Conservation (phyloP, 2,797 vertebrate species). For the Mus caroli region DNA sequence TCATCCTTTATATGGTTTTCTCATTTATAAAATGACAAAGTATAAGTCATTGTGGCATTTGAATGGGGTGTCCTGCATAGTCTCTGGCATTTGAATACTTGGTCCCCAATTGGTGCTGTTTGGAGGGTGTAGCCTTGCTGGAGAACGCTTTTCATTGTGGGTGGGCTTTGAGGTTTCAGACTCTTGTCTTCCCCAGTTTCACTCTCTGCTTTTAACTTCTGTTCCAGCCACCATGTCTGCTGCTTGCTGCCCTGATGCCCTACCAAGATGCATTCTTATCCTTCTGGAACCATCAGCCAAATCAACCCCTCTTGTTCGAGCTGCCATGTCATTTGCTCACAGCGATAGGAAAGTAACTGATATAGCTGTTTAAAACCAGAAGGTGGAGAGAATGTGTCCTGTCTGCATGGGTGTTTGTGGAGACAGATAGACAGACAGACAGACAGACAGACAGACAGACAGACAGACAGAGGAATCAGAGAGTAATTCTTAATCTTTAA, state of each 20-base stretch:
- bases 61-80: not conserved
- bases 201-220: not conserved
- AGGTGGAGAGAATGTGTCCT: not conserved
- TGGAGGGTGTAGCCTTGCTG: not conserved
- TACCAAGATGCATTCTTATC: not conserved
- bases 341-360: not conserved
- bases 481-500: not conserved
- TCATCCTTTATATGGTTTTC: not conserved
- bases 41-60: not conserved
- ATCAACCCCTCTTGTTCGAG: not conserved
- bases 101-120: not conserved
- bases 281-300: not conserved
- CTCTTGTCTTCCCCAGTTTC: too few relatives aligned
- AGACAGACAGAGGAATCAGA: not conserved
- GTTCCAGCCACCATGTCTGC: not conserved
- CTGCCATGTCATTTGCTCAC: too few relatives aligned
- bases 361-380: not conserved
- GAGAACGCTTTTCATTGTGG: not conserved
- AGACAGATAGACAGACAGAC: not conserved
- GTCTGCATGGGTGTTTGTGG: not conserved
- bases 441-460: not conserved
- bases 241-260: not conserved
- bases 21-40: slow-evolving; percentile 32
- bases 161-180: not conserved
- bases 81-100: not conserved